Conservation (phyloP, 2,113 vertebrate species). For the Pterocles orientalis region DNA sequence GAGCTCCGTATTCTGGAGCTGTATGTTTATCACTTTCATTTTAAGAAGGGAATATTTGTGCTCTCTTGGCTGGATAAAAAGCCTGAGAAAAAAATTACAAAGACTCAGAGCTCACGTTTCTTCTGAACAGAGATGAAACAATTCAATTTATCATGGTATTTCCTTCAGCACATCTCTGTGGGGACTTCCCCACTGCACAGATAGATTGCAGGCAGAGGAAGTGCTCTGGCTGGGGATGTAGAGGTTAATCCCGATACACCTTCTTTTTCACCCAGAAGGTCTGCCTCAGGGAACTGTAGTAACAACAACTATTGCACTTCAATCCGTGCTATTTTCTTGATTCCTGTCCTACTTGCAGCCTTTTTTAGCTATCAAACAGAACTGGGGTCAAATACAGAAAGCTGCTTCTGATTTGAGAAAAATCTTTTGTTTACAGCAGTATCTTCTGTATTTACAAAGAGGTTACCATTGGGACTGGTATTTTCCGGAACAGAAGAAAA, state of each 20-base stretch:
- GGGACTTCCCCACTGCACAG: background rate
- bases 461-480: background rate
- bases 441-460: background rate
- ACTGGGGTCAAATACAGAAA: background rate
- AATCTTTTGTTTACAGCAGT: background rate
- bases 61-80: background rate
- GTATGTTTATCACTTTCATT: background rate
- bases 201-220: background rate
- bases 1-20: background rate
- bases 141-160: background rate
- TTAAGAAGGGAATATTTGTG: background rate
- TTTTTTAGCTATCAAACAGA: background rate
- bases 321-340: background rate
- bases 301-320: background rate
- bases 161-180: background rate
- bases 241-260: background rate
- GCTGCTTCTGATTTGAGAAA: background rate
- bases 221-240: background rate
- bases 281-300: background rate
- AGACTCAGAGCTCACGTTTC: background rate
- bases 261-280: background rate
- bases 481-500: background rate
- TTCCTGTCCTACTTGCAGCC: background rate
- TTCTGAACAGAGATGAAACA: background rate
- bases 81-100: background rate